phyloP scores from a whole-genome alignment of 30 jellyfish, hydroid and myxozoan species.

The Hydractinia symbiolongicarpus region DNA sequence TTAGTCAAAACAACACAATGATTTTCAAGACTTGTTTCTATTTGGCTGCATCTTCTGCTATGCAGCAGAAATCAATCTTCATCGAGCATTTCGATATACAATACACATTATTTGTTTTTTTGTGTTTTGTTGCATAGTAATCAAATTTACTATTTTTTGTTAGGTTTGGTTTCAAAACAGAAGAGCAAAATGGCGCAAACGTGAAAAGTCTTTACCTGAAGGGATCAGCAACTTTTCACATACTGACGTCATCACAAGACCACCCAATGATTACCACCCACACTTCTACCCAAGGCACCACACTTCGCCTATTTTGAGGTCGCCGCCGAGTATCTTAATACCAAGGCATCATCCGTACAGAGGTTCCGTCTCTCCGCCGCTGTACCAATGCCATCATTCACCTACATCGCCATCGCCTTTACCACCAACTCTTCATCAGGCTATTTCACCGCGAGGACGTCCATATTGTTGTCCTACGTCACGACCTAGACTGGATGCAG shows the following conservation, averaged over 20 bases:
- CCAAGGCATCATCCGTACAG: constrained; percentile 25
- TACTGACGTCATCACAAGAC: constrained; percentile 10
- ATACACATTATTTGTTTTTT: too few relatives aligned
- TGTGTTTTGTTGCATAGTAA: too few relatives aligned
- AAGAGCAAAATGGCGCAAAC: constrained; percentile 24
- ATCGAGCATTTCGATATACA: too few relatives aligned
- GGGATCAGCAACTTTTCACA: constrained; percentile 2
- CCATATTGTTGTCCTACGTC: constrained; percentile 11
- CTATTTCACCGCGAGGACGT: neutral
- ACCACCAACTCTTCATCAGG: constrained; percentile 4
- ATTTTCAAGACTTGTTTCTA: too few relatives aligned
- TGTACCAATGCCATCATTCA: constrained; percentile 9
- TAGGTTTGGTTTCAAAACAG: constrained; percentile 29
- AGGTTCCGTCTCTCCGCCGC: constrained; percentile 13
- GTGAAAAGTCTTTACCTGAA: constrained; percentile 17
- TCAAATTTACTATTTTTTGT: neutral
- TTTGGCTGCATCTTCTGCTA: too few relatives aligned
- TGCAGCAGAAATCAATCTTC: too few relatives aligned
- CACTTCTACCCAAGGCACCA: neutral
- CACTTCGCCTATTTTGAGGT: neutral
- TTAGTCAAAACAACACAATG: too few relatives aligned
- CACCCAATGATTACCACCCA: constrained; percentile 4
- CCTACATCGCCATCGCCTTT: constrained; percentile 10
- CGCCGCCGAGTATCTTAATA: constrained; percentile 13
- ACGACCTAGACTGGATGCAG: constrained; percentile 13